A percentile compares a stretch with the other conserved stretches of the same genome.
Conservation (phyloP, 1,140 invertebrate genomes). For the Philaenus spumarius region DNA sequence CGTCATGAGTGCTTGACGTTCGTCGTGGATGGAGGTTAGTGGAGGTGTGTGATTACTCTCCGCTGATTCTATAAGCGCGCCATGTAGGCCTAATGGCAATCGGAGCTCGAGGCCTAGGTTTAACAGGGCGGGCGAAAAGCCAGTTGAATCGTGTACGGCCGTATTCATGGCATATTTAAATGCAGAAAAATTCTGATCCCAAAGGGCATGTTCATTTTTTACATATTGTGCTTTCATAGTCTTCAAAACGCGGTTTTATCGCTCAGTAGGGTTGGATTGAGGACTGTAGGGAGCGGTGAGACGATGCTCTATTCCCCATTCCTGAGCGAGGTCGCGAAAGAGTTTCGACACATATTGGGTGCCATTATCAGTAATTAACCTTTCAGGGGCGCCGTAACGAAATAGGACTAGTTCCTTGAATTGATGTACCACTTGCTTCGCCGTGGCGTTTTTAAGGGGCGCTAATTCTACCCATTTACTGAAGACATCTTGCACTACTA, state of each 20-base stretch:
- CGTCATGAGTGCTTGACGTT: too few relatives aligned
- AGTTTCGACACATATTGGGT: background rate
- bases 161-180: conserved; percentile 41
- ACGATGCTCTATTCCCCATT: background rate
- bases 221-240: conserved; percentile 36
- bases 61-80: background rate
- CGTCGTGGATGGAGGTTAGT: too few relatives aligned
- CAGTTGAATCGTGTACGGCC: conserved; percentile 34
- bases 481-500: conserved; percentile 39
- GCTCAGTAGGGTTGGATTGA: conserved; percentile 39
- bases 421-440: background rate
- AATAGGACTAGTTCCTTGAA: background rate
- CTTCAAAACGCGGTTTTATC: conserved; percentile 41
- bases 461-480: conserved; percentile 38
- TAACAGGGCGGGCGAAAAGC: conserved; percentile 36
- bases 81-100: conserved; percentile 14
- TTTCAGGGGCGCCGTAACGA: conserved; percentile 7
- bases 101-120: conserved; percentile 37
- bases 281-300: conserved; percentile 35
- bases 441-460: conserved; percentile 16
- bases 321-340: background rate
- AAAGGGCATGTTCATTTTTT: conserved; percentile 33
- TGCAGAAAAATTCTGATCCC: conserved; percentile 34
- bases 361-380: conserved; percentile 1
- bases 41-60: background rate